Percentiles rank a stretch among this genome's conserved stretches.
phyloP scores from a whole-genome alignment of 2,888 invertebrate genomes.

The Noctuana brunneofusca region DNA sequence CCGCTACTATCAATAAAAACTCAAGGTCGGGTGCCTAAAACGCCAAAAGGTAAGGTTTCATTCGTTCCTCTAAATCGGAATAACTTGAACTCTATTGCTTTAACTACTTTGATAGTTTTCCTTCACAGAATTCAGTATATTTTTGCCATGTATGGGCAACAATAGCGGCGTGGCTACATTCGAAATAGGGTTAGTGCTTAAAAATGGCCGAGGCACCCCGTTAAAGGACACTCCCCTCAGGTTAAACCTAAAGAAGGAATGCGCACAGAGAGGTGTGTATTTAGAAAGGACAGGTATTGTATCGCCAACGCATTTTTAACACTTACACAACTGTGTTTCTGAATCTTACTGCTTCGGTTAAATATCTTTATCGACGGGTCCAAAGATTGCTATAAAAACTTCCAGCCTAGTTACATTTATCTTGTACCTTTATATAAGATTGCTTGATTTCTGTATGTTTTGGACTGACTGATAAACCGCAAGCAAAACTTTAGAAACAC shows the following conservation, averaged over 20 bases:
- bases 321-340: conserved; percentile 68
- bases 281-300: conserved; percentile 84
- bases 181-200: conserved; percentile 92
- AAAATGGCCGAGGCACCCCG: conserved; percentile 90
- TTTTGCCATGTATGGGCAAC: conserved; percentile 93
- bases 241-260: conserved; percentile 95
- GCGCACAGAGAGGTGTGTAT: conserved; percentile 95
- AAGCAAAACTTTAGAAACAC: conserved; percentile 54
- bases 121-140: conserved; percentile 91
- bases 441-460: too few relatives aligned
- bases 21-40: conserved; percentile 92
- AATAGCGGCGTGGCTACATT: conserved; percentile 94
- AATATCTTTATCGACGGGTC: background rate
- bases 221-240: conserved; percentile 94
- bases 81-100: background rate
- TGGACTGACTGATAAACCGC: background rate
- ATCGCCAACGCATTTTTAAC: conserved; percentile 84
- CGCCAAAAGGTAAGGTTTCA: conserved; percentile 87
- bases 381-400: too few relatives aligned
- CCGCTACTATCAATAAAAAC: conserved; percentile 93
- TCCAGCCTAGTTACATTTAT: too few relatives aligned
- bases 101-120: conserved; percentile 38
- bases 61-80: background rate
- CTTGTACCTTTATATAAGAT: too few relatives aligned
- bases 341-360: conserved; percentile 44